These are phyloP conservation scores for Grallaria varia DNA, from an alignment of 2,113 vertebrate genomes.

Conservation along the genomic window DNA sequence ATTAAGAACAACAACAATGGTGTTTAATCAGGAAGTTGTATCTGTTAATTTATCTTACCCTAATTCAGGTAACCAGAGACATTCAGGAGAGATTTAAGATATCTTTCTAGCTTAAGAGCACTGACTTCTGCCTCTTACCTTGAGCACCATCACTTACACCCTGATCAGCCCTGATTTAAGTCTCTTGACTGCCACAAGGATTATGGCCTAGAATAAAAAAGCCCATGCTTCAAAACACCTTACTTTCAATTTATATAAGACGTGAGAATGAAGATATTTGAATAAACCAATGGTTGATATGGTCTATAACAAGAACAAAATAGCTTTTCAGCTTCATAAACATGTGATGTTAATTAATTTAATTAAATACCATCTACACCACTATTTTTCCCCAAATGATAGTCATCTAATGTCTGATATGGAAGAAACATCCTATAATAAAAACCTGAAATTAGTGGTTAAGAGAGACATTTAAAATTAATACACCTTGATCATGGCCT, in stretches of 20 bases:
- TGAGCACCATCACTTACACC: neutral
- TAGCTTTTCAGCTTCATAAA: neutral
- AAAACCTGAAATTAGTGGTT: neutral
- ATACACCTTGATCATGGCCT: neutral
- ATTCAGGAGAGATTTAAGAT: neutral
- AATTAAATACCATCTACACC: neutral
- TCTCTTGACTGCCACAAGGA: neutral
- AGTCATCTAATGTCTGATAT: neutral
- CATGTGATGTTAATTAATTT: neutral
- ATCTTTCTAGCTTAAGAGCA: neutral
- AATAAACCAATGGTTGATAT: neutral
- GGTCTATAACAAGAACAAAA: neutral
- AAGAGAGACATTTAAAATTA: slow-evolving; percentile 13
- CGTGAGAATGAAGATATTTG: neutral
- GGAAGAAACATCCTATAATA: slow-evolving; percentile 8
- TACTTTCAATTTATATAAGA: neutral
- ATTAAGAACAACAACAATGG: neutral
- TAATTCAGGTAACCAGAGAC: neutral
- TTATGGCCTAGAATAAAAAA: neutral
- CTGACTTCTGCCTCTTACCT: neutral
- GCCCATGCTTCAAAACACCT: neutral
- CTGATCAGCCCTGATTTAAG: neutral
- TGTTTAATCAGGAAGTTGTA: neutral
- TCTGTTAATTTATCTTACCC: neutral
- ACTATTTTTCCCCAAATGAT: neutral